Evolutionary conservation across 2,888 invertebrate genomes (phyloP).

Genomic region (Chaetoderma sp.): DNA sequence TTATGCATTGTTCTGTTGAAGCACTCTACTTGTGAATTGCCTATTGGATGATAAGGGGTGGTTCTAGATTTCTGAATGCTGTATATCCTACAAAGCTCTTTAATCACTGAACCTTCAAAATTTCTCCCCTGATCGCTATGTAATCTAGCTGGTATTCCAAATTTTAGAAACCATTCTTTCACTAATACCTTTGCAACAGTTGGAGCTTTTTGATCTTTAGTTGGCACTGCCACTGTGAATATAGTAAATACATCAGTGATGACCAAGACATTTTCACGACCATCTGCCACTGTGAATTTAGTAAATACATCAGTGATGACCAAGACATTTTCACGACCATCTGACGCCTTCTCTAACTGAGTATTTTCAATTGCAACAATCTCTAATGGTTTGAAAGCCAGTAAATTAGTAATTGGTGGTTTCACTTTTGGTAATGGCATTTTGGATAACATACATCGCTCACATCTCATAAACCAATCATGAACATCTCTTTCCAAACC

Average conservation of each 20-base stretch:
- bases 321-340: slow-evolving; percentile 14
- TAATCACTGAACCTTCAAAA: slow-evolving; percentile 15
- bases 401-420: background rate
- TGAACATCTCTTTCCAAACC: background rate
- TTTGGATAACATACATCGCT: slow-evolving; percentile 6
- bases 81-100: slow-evolving; percentile 31
- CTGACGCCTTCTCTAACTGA: background rate
- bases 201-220: slow-evolving; percentile 20
- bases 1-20: slow-evolving; percentile 36
- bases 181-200: slow-evolving; percentile 20
- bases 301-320: slow-evolving; percentile 25
- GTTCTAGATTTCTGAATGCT: slow-evolving; percentile 26
- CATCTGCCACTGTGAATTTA: slow-evolving; percentile 17
- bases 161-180: slow-evolving; percentile 23
- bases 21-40: slow-evolving; percentile 26
- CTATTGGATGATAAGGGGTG: slow-evolving; percentile 29
- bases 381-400: slow-evolving; percentile 2
- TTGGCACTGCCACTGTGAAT: slow-evolving; percentile 17
- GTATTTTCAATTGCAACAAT: background rate
- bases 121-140: slow-evolving; percentile 24
- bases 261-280: slow-evolving; percentile 16
- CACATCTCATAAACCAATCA: background rate
- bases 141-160: slow-evolving; percentile 17
- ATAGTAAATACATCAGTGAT: slow-evolving; percentile 24
- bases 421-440: background rate